Evolutionary conservation across 2,888 invertebrate genomes (phyloP).

Genomic region (Hyposoter didymator): DNA sequence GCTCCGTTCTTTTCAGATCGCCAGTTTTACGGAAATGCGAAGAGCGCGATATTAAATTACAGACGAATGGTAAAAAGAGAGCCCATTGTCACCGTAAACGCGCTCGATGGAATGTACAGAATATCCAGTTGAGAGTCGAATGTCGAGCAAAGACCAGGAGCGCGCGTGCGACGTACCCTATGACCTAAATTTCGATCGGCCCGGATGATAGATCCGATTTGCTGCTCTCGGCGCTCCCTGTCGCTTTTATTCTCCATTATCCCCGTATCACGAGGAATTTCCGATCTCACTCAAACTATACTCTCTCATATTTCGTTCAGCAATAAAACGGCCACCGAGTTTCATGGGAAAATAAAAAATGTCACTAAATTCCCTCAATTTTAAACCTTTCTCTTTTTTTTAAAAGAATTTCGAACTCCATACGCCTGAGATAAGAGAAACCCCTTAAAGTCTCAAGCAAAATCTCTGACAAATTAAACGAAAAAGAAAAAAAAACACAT

Average conservation of each 20-base stretch:
- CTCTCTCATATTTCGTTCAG: constrained; percentile 32
- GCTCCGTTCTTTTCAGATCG: not conserved
- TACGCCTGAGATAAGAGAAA: not conserved
- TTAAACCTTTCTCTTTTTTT: not conserved
- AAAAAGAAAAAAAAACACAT: not conserved
- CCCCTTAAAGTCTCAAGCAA: not conserved
- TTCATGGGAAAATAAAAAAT: not conserved
- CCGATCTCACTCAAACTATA: constrained; percentile 33
- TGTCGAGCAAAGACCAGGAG: constrained; percentile 22
- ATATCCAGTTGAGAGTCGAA: not conserved
- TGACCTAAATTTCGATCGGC: constrained; percentile 66
- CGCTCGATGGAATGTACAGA: constrained; percentile 21
- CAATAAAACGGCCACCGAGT: not conserved
- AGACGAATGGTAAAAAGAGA: constrained; percentile 6
- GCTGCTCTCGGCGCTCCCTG: constrained; percentile 30
- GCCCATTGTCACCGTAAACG: not conserved
- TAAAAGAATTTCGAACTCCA: not conserved
- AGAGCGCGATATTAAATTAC: constrained; percentile 16
- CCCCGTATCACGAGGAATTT: constrained; percentile 17
- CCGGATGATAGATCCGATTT: constrained; percentile 53
- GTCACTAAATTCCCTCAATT: not conserved
- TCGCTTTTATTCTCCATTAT: constrained; percentile 34
- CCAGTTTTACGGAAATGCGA: not conserved
- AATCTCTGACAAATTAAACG: not conserved
- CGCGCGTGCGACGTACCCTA: constrained; percentile 49